Evolutionary conservation across 1,140 invertebrate species (phyloP).

Genomic region (Drosophila tropicalis): DNA sequence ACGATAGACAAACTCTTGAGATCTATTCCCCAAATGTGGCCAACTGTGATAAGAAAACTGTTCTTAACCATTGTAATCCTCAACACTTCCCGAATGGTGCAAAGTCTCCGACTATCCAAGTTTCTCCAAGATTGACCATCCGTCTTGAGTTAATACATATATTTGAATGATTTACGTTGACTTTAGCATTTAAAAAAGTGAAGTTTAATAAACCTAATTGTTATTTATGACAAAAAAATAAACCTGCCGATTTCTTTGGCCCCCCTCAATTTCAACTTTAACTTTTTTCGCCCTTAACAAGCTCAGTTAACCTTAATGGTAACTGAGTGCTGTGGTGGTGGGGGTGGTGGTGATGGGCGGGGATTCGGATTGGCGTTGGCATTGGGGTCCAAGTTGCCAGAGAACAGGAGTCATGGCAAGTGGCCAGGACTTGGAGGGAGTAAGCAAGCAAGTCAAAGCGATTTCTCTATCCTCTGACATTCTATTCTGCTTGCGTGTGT

Average conservation of each 20-base stretch:
- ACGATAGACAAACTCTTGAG: too few relatives aligned
- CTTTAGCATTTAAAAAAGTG: too few relatives aligned
- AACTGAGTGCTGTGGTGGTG: background rate
- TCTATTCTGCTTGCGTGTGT: conserved; percentile 12
- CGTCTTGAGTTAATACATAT: too few relatives aligned
- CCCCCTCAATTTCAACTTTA: conserved; percentile 7
- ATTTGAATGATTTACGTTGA: too few relatives aligned
- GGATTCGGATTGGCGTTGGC: background rate
- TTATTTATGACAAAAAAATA: background rate
- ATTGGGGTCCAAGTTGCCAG: background rate
- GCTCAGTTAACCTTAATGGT: conserved; percentile 15
- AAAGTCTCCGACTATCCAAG: too few relatives aligned
- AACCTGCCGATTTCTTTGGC: background rate
- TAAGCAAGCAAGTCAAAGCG: conserved; percentile 45
- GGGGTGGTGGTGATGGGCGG: background rate
- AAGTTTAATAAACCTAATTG: background rate
- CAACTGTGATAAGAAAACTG: too few relatives aligned
- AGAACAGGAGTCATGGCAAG: conserved; percentile 34
- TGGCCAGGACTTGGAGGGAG: conserved; percentile 30
- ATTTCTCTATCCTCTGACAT: conserved; percentile 40
- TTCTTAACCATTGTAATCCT: too few relatives aligned
- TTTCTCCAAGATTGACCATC: too few relatives aligned
- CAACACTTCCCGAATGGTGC: too few relatives aligned
- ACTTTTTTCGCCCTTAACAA: conserved; percentile 17
- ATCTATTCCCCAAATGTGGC: too few relatives aligned